Percentiles rank a stretch among this genome's conserved stretches.
These are phyloP conservation scores for Opisthograptis luteolata DNA, from an alignment of 2,888 invertebrate species.

Conservation along the genomic window DNA sequence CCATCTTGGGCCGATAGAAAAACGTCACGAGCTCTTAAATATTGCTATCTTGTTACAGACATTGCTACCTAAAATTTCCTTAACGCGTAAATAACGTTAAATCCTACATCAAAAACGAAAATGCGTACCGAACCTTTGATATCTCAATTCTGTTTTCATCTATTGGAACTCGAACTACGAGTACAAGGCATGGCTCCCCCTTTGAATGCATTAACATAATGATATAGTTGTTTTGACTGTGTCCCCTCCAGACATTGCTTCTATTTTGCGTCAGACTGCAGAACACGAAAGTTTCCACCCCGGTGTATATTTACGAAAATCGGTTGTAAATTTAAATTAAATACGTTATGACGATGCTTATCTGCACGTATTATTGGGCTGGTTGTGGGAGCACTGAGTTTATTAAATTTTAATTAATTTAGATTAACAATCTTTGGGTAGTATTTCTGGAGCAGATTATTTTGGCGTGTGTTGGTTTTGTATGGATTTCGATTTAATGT, in stretches of 20 bases:
- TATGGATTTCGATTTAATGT: too few species aligned
- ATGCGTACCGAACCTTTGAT: too few species aligned
- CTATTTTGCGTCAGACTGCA: background rate
- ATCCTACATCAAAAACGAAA: too few species aligned
- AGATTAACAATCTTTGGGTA: constrained; percentile 10
- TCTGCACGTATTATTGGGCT: constrained; percentile 27
- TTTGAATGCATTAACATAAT: background rate
- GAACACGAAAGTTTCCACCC: constrained; percentile 56
- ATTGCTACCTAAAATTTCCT: too few species aligned
- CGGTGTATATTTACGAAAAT: constrained; percentile 73
- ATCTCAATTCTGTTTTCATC: too few species aligned
- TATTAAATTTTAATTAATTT: constrained; percentile 47
- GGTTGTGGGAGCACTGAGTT: constrained; percentile 36
- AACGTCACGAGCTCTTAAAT: too few species aligned
- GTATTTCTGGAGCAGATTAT: constrained; percentile 6
- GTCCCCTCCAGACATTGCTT: background rate
- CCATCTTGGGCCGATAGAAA: too few species aligned
- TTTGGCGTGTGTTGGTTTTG: background rate
- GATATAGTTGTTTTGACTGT: background rate
- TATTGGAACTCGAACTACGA: too few species aligned
- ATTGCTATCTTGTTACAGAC: too few species aligned
- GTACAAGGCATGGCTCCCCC: too few species aligned
- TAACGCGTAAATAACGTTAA: too few species aligned
- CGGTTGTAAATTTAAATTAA: constrained; percentile 67
- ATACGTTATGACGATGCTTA: constrained; percentile 28